Conservation (phyloP, 2,888 invertebrate species). For the Kuschelorhynchus macadamiae region DNA sequence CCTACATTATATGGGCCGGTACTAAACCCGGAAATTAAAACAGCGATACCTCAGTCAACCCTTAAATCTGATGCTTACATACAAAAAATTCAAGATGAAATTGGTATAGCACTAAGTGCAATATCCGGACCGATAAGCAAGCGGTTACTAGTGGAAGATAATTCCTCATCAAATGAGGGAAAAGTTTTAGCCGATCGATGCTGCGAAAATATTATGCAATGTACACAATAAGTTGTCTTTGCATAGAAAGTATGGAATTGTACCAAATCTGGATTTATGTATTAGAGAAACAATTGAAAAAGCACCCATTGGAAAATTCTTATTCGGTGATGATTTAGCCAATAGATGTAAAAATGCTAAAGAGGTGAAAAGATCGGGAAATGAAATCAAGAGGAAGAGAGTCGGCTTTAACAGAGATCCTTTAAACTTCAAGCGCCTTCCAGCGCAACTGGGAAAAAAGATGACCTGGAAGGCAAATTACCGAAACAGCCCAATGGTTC, state of each 20-base stretch:
- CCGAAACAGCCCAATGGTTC: conserved; percentile 12
- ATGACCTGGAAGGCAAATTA: conserved; percentile 27
- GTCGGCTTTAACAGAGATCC: conserved; percentile 2
- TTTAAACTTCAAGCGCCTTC: conserved; percentile 31
- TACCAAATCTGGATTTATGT: conserved; percentile 17
- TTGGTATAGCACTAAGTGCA: conserved; percentile 17
- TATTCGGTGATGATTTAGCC: conserved; percentile 26
- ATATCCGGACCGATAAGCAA: conserved; percentile 17
- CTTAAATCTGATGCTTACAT: conserved; percentile 17
- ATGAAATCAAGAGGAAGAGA: conserved; percentile 17
- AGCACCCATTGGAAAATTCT: conserved; percentile 16
- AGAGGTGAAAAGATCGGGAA: conserved; percentile 17
- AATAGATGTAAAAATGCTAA: conserved; percentile 23
- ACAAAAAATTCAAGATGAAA: conserved; percentile 15
- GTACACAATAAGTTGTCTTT: conserved; percentile 23
- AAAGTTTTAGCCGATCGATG: background rate
- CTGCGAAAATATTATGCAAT: conserved; percentile 23
- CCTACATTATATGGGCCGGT: background rate
- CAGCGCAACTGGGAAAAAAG: conserved; percentile 20
- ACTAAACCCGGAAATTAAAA: conserved; percentile 5
- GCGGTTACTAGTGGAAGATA: conserved; percentile 5
- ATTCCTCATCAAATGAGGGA: conserved; percentile 5
- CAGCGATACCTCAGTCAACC: conserved; percentile 16
- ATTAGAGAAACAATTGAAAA: conserved; percentile 28
- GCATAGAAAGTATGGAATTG: conserved; percentile 22